A percentile compares a stretch with the other conserved stretches of the same genome.
Evolutionary conservation across 2,888 invertebrate species (phyloP).

Genomic region (Gasteruption jaculator): DNA sequence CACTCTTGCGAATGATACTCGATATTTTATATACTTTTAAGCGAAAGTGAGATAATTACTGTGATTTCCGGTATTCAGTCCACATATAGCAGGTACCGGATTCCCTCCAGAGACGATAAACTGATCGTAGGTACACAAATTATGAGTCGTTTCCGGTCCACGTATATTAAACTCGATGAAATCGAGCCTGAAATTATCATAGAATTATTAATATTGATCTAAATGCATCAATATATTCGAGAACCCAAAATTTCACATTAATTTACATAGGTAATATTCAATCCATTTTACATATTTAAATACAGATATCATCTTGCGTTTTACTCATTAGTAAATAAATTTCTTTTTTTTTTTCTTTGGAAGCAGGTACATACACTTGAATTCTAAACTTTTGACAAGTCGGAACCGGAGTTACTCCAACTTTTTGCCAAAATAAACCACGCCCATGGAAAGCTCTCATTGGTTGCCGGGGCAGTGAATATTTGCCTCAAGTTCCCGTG

Average conservation of each 20-base stretch:
- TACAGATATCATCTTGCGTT: too few relatives aligned
- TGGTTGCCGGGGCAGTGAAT: too few relatives aligned
- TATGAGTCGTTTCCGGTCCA: constrained; percentile 71
- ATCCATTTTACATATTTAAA: background rate
- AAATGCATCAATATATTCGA: constrained; percentile 13
- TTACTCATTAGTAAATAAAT: constrained; percentile 10
- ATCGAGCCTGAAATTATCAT: constrained; percentile 60
- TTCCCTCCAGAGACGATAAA: constrained; percentile 80
- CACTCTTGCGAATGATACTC: too few relatives aligned
- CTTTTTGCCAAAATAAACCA: too few relatives aligned
- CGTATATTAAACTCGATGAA: constrained; percentile 73
- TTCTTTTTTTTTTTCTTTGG: constrained; percentile 3
- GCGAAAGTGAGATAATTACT: constrained; percentile 55
- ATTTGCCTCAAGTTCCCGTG: too few relatives aligned
- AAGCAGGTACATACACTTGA: too few relatives aligned
- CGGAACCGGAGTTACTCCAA: too few relatives aligned
- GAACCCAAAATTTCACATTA: background rate
- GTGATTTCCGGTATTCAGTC: constrained; percentile 75
- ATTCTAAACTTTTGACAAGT: too few relatives aligned
- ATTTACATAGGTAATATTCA: background rate
- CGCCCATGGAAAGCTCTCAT: too few relatives aligned
- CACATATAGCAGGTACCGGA: constrained; percentile 77
- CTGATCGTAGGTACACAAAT: constrained; percentile 80
- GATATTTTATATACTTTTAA: background rate
- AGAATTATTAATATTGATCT: constrained; percentile 1